Evolutionary conservation across 2,113 vertebrate species (phyloP).

Genomic region (Hippocampus guttulatus): DNA sequence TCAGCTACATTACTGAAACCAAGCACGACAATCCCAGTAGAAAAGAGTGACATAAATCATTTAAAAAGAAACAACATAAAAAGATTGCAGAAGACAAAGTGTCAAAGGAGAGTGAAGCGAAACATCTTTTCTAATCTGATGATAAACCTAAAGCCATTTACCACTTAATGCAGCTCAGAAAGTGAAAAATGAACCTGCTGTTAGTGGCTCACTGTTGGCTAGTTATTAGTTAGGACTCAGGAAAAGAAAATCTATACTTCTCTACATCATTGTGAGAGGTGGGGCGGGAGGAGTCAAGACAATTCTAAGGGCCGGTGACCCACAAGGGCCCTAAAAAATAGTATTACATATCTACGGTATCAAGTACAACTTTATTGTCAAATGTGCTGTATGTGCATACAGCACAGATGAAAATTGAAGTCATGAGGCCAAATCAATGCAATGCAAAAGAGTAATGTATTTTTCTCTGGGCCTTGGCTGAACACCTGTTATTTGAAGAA

Average conservation of each 20-base stretch:
- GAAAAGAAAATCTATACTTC: neutral
- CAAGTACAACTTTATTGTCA: no score
- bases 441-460: no score
- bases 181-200: neutral
- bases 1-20: neutral
- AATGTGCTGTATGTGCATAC: no score
- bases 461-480: no score
- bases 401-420: no score
- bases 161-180: neutral
- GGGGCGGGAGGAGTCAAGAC: neutral
- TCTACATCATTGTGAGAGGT: neutral
- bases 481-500: no score
- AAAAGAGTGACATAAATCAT: neutral
- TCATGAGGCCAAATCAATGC: no score
- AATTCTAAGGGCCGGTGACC: neutral
- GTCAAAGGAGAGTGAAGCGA: neutral
- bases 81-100: slow-evolving; percentile 1
- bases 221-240: neutral
- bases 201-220: neutral
- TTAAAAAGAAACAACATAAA: neutral
- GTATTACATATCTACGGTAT: no score
- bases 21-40: neutral
- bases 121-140: neutral
- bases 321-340: neutral
- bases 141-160: neutral